phyloP scores from a whole-genome alignment of 1,140 invertebrate species.

The Procambarus virginalis region DNA sequence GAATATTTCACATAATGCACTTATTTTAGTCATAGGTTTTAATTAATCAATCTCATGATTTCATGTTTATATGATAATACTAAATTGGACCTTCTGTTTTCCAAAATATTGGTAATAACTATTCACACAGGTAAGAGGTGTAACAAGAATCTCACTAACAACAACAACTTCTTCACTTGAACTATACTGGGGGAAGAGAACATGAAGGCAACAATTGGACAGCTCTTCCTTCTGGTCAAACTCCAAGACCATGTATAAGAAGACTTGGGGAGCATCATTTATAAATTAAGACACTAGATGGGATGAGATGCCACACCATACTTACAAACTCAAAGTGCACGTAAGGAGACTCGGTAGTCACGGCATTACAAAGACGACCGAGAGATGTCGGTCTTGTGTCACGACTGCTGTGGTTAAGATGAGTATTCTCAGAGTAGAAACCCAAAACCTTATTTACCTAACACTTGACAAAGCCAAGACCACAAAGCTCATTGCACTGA shows the following conservation, averaged over 20 bases:
- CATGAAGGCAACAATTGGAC: neutral
- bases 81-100: neutral
- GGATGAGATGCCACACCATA: neutral
- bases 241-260: neutral
- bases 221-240: neutral
- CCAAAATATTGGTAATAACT: neutral
- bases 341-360: neutral
- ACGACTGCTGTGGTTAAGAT: neutral
- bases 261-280: neutral
- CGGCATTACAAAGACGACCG: neutral
- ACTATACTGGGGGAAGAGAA: neutral
- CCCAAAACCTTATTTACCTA: neutral
- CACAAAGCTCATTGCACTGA: neutral
- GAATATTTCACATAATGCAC: neutral
- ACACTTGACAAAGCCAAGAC: neutral
- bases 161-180: neutral
- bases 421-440: neutral
- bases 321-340: neutral
- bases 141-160: conserved; percentile 10
- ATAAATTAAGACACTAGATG: neutral
- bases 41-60: neutral
- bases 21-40: neutral
- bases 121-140: neutral
- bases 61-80: neutral
- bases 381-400: neutral